Evolutionary conservation across 2,888 invertebrate species (phyloP).

Genomic region (Ornithoptera alexandrae): DNA sequence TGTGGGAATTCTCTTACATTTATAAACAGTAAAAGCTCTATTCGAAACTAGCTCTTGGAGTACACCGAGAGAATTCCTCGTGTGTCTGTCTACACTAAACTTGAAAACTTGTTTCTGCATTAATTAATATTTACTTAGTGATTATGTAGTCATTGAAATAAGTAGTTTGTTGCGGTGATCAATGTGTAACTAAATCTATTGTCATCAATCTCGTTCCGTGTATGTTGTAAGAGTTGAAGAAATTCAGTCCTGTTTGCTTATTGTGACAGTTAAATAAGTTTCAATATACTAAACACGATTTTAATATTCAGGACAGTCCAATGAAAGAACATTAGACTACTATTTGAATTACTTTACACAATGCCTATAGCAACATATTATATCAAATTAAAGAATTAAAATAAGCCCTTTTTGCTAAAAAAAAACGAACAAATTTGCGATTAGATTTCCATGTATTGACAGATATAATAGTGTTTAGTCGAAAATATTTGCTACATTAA

Average conservation of each 20-base stretch:
- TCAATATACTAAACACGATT: neutral
- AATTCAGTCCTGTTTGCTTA: neutral
- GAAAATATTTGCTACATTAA: no score
- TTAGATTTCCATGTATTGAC: no score
- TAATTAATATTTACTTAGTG: neutral
- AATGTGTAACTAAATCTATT: conserved; percentile 13
- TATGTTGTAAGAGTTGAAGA: conserved; percentile 3
- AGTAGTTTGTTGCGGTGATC: neutral
- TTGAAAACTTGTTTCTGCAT: neutral
- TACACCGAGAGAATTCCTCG: neutral
- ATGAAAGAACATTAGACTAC: neutral
- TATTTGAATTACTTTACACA: neutral
- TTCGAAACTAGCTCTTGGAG: neutral
- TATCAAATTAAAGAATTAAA: no score
- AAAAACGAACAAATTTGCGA: no score
- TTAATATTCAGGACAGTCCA: neutral
- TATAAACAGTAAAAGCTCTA: neutral
- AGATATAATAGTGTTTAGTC: no score
- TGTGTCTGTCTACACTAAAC: neutral
- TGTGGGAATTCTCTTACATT: neutral
- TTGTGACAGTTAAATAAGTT: neutral
- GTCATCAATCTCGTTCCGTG: conserved; percentile 9
- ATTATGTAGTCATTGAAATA: neutral
- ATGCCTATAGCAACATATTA: no score
- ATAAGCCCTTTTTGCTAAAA: no score